phyloP scores from a whole-genome alignment of 2,888 invertebrate genomes.

The Callimorpha dominula region DNA sequence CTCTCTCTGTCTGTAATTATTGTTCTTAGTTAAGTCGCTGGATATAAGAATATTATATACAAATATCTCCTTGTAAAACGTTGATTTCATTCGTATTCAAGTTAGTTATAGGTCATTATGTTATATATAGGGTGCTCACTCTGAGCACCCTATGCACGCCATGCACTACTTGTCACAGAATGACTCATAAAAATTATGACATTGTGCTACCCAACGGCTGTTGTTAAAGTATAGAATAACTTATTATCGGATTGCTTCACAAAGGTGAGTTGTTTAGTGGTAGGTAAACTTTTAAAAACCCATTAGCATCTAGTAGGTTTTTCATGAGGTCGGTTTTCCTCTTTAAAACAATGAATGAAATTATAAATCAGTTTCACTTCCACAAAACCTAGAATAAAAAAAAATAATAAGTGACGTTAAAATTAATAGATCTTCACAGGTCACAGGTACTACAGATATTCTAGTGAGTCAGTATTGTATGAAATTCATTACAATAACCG shows the following conservation, averaged over 20 bases:
- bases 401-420: too few species aligned
- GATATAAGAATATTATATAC: not conserved
- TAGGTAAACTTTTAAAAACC: not conserved
- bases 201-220: constrained; percentile 41
- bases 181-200: constrained; percentile 32
- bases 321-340: not conserved
- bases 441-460: too few species aligned
- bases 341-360: not conserved
- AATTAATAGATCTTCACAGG: too few species aligned
- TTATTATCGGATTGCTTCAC: not conserved
- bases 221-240: not conserved
- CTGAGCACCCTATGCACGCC: too few species aligned
- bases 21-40: not conserved
- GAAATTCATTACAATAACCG: not conserved
- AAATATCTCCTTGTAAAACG: not conserved
- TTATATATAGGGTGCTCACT: not conserved
- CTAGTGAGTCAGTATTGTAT: not conserved
- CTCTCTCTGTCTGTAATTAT: not conserved
- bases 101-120: not conserved
- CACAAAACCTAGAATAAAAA: too few species aligned
- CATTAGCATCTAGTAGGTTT: not conserved
- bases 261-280: not conserved
- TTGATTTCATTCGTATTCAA: not conserved
- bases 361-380: not conserved
- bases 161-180: constrained; percentile 11